These are phyloP conservation scores for Agapostemon virescens DNA, from an alignment of 2,888 invertebrate genomes.

Conservation along the genomic window DNA sequence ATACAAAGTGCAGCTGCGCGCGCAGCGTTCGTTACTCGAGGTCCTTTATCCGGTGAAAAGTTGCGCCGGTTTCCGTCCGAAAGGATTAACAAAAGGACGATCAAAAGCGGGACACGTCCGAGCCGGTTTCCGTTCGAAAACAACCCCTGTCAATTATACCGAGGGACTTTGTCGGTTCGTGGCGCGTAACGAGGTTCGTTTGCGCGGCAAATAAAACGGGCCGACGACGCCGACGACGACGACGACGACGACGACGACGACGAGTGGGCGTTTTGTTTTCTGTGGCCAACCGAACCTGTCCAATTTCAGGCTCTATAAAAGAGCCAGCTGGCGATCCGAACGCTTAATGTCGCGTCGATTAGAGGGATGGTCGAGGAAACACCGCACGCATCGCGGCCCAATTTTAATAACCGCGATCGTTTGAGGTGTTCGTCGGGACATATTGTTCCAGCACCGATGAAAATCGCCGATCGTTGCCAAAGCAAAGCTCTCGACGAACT, in stretches of 20 bases:
- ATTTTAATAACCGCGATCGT: constrained; percentile 47
- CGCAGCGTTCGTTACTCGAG: background rate
- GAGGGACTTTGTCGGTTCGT: background rate
- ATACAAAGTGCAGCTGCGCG: background rate
- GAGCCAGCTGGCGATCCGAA: background rate
- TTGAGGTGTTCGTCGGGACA: constrained; percentile 35
- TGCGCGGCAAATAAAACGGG: constrained; percentile 1
- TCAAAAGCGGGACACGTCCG: background rate
- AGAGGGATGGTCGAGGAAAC: constrained; percentile 1
- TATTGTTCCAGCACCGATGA: constrained; percentile 25
- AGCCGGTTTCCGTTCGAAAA: constrained; percentile 1
- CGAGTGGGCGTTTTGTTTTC: constrained; percentile 1
- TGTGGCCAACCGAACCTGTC: background rate
- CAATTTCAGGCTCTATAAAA: constrained; percentile 26
- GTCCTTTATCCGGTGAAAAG: constrained; percentile 8
- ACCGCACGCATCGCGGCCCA: constrained; percentile 7
- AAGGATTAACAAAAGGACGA: constrained; percentile 14
- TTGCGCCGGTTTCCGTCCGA: background rate
- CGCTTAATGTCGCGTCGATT: constrained; percentile 28
- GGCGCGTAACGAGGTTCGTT: constrained; percentile 20
- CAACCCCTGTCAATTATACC: constrained; percentile 21
- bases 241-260: background rate
- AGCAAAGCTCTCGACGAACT: background rate
- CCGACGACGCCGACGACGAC: background rate
- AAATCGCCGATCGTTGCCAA: constrained; percentile 19